phyloP scores from a whole-genome alignment of 1,140 invertebrate genomes.

The Drosophila varians region DNA sequence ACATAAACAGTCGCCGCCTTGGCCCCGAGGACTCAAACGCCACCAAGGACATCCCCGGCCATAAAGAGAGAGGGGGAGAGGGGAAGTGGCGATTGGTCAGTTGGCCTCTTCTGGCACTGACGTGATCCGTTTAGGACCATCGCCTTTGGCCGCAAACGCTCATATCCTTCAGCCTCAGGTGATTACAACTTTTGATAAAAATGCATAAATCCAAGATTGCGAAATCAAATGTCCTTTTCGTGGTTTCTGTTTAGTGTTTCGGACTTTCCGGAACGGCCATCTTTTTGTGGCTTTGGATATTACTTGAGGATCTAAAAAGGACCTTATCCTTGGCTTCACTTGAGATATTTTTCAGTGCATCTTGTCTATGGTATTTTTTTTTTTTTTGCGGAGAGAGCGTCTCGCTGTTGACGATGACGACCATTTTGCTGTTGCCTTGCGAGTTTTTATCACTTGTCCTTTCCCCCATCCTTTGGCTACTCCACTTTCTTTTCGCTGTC shows the following conservation, averaged over 20 bases:
- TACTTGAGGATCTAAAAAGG: neutral
- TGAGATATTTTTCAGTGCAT: neutral
- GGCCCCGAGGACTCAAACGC: neutral
- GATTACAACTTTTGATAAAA: constrained; percentile 11
- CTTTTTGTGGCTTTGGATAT: neutral
- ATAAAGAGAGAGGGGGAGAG: no score
- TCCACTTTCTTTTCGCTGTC: neutral
- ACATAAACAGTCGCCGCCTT: constrained; percentile 35
- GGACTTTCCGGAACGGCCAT: no score
- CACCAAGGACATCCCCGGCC: neutral
- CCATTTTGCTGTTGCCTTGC: constrained; percentile 51
- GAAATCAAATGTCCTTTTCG: neutral
- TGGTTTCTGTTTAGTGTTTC: no score
- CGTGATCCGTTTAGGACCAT: constrained; percentile 9
- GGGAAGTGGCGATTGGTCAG: neutral
- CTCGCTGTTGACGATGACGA: constrained; percentile 53
- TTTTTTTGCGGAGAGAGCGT: constrained; percentile 46
- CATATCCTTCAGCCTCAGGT: neutral
- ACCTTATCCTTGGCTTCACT: no score
- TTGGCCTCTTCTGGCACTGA: constrained; percentile 16
- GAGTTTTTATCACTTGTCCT: constrained; percentile 39
- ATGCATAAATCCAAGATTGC: neutral
- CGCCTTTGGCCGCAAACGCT: constrained; percentile 7
- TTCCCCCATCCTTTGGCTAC: neutral
- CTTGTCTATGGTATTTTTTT: neutral